Base-by-base conservation (phyloP, 2,113 vertebrate species). In the Forbesichthys papilliferus region DNA sequence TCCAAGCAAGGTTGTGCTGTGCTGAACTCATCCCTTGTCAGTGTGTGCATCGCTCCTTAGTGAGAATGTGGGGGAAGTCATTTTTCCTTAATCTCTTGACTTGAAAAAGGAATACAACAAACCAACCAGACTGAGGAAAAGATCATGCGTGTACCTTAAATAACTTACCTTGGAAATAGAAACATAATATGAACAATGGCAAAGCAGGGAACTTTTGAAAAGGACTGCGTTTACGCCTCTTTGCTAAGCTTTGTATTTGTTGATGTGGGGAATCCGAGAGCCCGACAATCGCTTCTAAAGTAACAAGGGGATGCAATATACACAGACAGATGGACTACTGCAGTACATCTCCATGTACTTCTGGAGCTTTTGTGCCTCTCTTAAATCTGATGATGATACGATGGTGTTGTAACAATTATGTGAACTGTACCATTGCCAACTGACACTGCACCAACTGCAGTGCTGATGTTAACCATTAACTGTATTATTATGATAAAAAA, bases 381-480 rank as follows among this genome's bases (percentile, higher is more conserved):
- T 62, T 61, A 68, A 66, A 81, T 66, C 58, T 69, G 78, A 67
- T 51, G 66, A 74, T 66, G 71, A 68, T 70, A 82, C 60, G 68
- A 73, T 84, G 82, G 89, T 81, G 80, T 89, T 81, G 81, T 80
- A 81, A 86, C 77, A 67, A 76, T 74, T 66, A 80, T 75, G 83
- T 90, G 84, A 88, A 86, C 75, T 81, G 74, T 86, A 79, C 68
- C 57, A 71, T 68, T 78, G 67, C 74, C 68, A 62, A 69, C 52
- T 66, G 68, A 73, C 66, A 73, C 46, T 71, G 78, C 86, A 87
- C 82, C 66, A 78, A 70, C 72, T 66, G 73, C 79, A 88, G 84
- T 86, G 82, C 83, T 86, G 84, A 89, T 90, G 87, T 82, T 87
- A 89, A 89, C 86, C 73, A 88, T 83, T 90, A 84, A 84, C 84